Percentiles rank a stretch among this genome's conserved stretches.
These are phyloP conservation scores for Trichacis sp. DNA, from an alignment of 2,888 invertebrate species.

Conservation along the genomic window DNA sequence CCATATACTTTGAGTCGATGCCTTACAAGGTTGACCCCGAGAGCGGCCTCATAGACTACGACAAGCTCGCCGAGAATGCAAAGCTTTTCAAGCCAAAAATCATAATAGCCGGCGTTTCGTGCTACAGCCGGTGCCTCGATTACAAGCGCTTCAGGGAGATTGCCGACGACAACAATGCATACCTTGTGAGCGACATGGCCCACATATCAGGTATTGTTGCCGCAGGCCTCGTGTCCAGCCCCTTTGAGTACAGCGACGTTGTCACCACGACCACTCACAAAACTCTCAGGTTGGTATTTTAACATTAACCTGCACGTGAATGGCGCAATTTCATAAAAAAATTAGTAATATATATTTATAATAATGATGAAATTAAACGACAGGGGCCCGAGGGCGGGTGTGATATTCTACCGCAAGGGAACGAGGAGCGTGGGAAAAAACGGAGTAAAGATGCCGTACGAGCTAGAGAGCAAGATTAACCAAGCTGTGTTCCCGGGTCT, in stretches of 20 bases:
- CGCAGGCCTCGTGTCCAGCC: conserved; percentile 87
- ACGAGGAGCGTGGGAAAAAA: conserved; percentile 82
- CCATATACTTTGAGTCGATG: conserved; percentile 98
- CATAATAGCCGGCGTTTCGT: conserved; percentile 94
- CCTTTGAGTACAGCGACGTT: conserved; percentile 91
- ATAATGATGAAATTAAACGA: too few relatives aligned
- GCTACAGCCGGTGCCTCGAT: conserved; percentile 93
- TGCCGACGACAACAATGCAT: conserved; percentile 86
- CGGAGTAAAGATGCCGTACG: conserved; percentile 88
- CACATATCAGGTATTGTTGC: conserved; percentile 94
- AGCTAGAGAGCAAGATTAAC: conserved; percentile 90
- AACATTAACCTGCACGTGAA: too few relatives aligned
- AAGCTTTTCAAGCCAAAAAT: conserved; percentile 90
- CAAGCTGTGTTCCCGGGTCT: conserved; percentile 91
- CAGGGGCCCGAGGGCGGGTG: conserved; percentile 86
- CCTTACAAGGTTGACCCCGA: conserved; percentile 91
- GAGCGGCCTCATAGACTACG: conserved; percentile 94
- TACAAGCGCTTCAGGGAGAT: conserved; percentile 90
- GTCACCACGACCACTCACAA: conserved; percentile 97
- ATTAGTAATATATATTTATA: too few relatives aligned
- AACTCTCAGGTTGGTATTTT: conserved; percentile 76
- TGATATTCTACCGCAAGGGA: conserved; percentile 94
- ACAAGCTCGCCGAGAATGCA: conserved; percentile 84
- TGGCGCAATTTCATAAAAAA: too few relatives aligned
- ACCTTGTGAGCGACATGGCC: conserved; percentile 95